Conservation (phyloP, 2,113 vertebrate genomes). For the Bettongia penicillata region DNA sequence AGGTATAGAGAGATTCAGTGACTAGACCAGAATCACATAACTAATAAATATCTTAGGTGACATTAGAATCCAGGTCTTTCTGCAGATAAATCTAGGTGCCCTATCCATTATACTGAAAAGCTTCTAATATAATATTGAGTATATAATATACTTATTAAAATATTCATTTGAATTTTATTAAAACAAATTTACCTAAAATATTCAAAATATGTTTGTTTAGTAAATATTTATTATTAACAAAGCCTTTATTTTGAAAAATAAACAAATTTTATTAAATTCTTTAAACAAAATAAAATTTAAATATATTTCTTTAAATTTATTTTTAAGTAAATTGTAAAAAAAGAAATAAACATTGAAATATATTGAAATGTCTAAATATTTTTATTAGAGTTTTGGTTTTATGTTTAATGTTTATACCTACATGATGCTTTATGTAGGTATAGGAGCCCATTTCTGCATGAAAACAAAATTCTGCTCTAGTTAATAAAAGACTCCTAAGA, state of each 20-base stretch:
- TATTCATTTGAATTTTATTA: background rate
- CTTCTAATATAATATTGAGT: no score
- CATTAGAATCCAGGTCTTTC: no score
- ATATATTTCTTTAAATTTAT: background rate
- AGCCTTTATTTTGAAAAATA: background rate
- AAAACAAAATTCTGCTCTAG: background rate
- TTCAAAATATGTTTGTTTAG: background rate
- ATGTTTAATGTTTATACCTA: background rate
- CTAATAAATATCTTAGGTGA: no score
- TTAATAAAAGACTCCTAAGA: background rate
- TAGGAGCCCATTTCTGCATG: background rate
- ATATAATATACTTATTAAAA: background rate
- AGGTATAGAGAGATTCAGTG: no score
- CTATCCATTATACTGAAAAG: no score
- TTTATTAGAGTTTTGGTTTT: background rate
- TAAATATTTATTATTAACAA: background rate
- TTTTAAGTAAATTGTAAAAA: background rate
- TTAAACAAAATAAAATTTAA: background rate
- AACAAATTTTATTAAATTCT: background rate
- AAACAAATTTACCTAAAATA: background rate
- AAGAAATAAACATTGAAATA: background rate
- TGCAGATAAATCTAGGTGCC: no score
- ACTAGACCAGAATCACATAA: no score
- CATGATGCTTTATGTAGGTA: background rate
- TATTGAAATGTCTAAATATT: background rate